Evolutionary conservation across 2,888 invertebrate genomes (phyloP).

Genomic region (Napeogenes inachia): DNA sequence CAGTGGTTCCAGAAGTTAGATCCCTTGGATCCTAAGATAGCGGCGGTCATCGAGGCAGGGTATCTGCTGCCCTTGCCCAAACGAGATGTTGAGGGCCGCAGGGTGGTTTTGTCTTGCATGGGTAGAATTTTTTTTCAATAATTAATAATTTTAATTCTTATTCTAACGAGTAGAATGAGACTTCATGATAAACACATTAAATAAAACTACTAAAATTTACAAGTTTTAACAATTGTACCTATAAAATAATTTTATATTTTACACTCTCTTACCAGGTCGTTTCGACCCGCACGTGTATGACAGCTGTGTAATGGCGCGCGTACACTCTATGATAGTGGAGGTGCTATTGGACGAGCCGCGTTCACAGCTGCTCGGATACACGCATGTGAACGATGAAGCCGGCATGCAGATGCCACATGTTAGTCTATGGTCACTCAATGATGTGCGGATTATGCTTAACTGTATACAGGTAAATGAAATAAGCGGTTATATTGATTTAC

Average conservation of each 20-base stretch:
- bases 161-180: neutral
- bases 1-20: slow-evolving; percentile 91
- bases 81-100: slow-evolving; percentile 85
- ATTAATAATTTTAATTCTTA: neutral
- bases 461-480: slow-evolving; percentile 81
- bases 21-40: slow-evolving; percentile 86
- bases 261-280: slow-evolving; percentile 62
- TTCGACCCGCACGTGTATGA: slow-evolving; percentile 88
- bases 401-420: slow-evolving; percentile 90
- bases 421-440: slow-evolving; percentile 88
- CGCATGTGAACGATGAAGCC: slow-evolving; percentile 88
- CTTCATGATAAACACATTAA: too few relatives aligned
- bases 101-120: slow-evolving; percentile 88
- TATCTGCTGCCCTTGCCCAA: slow-evolving; percentile 85
- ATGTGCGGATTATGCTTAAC: slow-evolving; percentile 85
- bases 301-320: slow-evolving; percentile 89
- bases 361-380: slow-evolving; percentile 85
- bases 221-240: neutral
- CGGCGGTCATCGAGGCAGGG: slow-evolving; percentile 88
- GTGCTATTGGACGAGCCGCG: slow-evolving; percentile 88
- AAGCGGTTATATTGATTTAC: too few relatives aligned
- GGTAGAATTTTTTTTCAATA: slow-evolving; percentile 62
- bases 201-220: too few relatives aligned
- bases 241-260: slow-evolving; percentile 4
- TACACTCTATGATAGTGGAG: slow-evolving; percentile 91